Evolutionary conservation across 2,888 invertebrate species (phyloP).

Genomic region (Acrobasis repandana): DNA sequence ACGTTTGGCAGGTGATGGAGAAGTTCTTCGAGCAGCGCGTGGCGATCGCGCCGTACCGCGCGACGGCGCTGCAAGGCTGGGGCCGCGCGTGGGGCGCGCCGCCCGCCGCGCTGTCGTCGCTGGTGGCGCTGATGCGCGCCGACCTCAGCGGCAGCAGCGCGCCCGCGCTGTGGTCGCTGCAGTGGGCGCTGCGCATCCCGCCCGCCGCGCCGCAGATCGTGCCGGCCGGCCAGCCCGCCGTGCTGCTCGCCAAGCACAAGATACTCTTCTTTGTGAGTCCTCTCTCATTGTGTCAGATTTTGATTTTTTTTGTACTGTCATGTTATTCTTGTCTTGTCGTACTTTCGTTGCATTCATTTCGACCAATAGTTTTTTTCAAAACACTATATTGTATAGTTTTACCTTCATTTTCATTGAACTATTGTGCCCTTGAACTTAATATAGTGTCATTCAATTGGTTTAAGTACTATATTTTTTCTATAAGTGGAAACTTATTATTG

Average conservation of each 20-base stretch:
- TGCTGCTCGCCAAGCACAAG: slow-evolving; percentile 92
- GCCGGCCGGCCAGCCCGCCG: slow-evolving; percentile 94
- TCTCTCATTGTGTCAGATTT: neutral
- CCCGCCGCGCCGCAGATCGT: slow-evolving; percentile 94
- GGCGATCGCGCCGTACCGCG: slow-evolving; percentile 95
- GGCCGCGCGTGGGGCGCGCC: slow-evolving; percentile 93
- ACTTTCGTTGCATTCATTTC: too few relatives aligned
- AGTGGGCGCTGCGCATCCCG: slow-evolving; percentile 96
- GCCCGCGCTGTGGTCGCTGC: slow-evolving; percentile 91
- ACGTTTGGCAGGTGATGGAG: slow-evolving; percentile 87
- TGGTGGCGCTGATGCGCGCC: slow-evolving; percentile 91
- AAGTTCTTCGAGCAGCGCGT: slow-evolving; percentile 96
- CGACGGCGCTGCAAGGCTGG: slow-evolving; percentile 93
- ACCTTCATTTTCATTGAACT: too few relatives aligned
- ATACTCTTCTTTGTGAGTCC: slow-evolving; percentile 94
- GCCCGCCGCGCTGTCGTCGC: slow-evolving; percentile 93
- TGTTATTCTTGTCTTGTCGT: too few relatives aligned
- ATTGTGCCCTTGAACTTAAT: too few relatives aligned
- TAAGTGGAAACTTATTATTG: too few relatives aligned
- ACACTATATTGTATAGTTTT: too few relatives aligned
- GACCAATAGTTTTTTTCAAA: too few relatives aligned
- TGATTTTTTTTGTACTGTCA: too few relatives aligned
- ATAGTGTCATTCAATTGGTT: too few relatives aligned
- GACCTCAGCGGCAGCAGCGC: slow-evolving; percentile 82
- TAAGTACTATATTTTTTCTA: too few relatives aligned